Base-by-base conservation (phyloP, 2,888 invertebrate species). In the Acrocyrtus sp. region DNA sequence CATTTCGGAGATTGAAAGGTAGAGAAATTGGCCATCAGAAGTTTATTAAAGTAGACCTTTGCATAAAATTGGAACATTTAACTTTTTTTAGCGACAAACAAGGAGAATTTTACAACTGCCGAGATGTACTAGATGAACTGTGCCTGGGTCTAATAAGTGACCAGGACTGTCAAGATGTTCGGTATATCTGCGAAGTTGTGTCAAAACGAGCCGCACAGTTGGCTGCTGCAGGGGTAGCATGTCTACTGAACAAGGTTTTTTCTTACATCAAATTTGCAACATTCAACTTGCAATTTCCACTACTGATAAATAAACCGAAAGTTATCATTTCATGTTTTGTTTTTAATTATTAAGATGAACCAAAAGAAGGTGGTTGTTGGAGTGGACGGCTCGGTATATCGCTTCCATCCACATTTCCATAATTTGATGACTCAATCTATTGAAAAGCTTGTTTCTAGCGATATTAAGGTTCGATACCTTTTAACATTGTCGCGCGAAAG, bases 401-500 rank as follows among this genome's bases (percentile, higher is more conserved):
- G 97, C 82, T 96, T 92, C 88, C 98, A 98, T 85, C 98, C 98
- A 6, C 93, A 94, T 86, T 98, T 98, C 82, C 95, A 96, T 85
- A 89, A 94, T 84, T 89, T 96, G 82, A 97, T 98, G 95, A 91
- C 91, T 82, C 67, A 67, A n/a, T 66, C 60, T 39, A 72, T 72
- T 41, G 66, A 60, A 27, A 72, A 72, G 41, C 56, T 72, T 1
- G 72, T 60, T 10, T 26, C 53, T 12, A 45, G 41, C n/a, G 72
- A 66, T 41, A 60, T 72, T 22, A 72, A 72, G 58, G 72, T 65
- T 29, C 17, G 61, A 41, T 43, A 4, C 17, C 6, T 50, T 10
- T 26, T 15, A 4, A 53, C n/a, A n/a, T n/a, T n/a, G n/a, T n/a
- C 17, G 45, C 15, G 39, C 24, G 1, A 10, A 26, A 8, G 50